These are phyloP conservation scores for Apamea monoglypha DNA, from an alignment of 2,888 invertebrate species.

Conservation along the genomic window DNA sequence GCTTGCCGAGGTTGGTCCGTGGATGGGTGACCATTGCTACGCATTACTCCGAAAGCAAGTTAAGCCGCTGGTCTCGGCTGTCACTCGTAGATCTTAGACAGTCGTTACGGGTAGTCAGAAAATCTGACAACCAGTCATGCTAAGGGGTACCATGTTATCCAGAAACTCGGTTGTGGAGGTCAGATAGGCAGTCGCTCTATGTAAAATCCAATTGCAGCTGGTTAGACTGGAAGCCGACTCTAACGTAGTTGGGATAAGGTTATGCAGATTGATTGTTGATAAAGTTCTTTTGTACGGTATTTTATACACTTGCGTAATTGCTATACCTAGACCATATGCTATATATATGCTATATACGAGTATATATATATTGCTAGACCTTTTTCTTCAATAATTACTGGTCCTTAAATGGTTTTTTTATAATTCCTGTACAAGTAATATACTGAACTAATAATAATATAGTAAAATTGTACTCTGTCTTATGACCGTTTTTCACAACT, in stretches of 20 bases:
- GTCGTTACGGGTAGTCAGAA: not conserved
- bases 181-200: not conserved
- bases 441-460: not conserved
- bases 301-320: not conserved
- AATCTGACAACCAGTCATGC: not conserved
- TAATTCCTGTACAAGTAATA: not conserved
- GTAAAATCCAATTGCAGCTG: not conserved
- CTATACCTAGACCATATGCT: too few species aligned
- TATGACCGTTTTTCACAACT: conserved; percentile 20
- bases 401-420: not conserved
- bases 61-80: not conserved
- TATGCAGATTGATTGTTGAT: not conserved
- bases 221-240: not conserved
- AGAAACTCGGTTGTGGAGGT: not conserved
- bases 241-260: not conserved
- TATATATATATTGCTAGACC: not conserved
- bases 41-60: not conserved
- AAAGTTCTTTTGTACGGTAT: not conserved
- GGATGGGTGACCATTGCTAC: not conserved
- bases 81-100: not conserved
- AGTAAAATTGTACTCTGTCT: not conserved
- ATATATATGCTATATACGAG: too few species aligned
- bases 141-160: not conserved
- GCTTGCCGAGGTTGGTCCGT: not conserved
- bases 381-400: not conserved